phyloP scores from a whole-genome alignment of 2,113 vertebrate genomes.

The Cricetomys ansorgei region DNA sequence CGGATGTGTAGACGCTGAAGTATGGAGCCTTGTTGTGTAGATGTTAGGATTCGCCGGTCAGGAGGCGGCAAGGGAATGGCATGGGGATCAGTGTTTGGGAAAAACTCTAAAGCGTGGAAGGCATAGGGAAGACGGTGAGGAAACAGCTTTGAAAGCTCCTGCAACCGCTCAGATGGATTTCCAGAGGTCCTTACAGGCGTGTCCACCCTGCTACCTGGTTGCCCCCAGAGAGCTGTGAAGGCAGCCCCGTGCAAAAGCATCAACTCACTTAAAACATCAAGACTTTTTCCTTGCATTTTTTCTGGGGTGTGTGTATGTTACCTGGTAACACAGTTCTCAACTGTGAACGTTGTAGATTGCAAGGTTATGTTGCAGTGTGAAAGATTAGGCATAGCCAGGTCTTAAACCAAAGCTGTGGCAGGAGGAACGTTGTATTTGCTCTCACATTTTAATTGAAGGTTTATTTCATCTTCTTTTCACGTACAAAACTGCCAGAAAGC shows the following conservation, averaged over 20 bases:
- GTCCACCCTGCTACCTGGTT: background rate
- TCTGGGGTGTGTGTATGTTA: too few relatives aligned
- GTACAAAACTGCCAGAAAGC: slow-evolving; percentile 24
- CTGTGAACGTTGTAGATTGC: background rate
- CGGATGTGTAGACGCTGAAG: background rate
- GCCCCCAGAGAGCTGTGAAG: background rate
- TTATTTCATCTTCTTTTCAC: slow-evolving; percentile 12
- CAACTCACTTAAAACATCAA: background rate
- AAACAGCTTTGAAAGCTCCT: background rate
- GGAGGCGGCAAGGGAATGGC: background rate
- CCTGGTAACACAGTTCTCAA: background rate
- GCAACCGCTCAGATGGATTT: background rate
- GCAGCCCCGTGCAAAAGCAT: background rate
- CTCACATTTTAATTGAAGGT: background rate
- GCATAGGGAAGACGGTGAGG: background rate
- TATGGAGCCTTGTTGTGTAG: background rate
- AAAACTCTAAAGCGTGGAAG: background rate
- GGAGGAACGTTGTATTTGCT: background rate
- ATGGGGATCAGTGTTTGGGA: background rate
- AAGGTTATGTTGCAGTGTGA: background rate
- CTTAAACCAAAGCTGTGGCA: background rate
- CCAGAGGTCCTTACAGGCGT: background rate
- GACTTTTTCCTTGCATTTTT: background rate
- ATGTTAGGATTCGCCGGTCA: background rate
- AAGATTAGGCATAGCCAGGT: background rate